A percentile compares a stretch with the other conserved stretches of the same genome.
phyloP scores from a whole-genome alignment of 2,113 vertebrate genomes.

The Hippolais icterina region DNA sequence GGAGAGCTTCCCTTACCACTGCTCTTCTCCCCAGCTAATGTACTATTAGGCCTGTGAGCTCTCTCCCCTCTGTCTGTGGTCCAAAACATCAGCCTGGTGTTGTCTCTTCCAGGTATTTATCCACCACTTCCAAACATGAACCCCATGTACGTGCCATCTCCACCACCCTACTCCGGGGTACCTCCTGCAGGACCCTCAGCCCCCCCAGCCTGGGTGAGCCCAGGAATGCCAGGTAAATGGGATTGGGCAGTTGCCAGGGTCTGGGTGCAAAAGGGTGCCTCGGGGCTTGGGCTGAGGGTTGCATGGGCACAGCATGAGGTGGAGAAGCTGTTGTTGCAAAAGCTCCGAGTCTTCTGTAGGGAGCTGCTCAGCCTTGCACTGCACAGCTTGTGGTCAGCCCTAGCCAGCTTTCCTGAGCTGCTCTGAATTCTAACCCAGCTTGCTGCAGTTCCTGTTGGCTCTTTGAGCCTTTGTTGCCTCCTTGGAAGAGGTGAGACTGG shows the following conservation, averaged over 20 bases:
- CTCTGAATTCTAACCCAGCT: background rate
- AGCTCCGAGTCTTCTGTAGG: background rate
- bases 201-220: background rate
- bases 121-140: constrained; percentile 71
- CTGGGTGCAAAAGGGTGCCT: background rate
- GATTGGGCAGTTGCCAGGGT: background rate
- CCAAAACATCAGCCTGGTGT: background rate
- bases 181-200: constrained; percentile 39
- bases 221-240: constrained; percentile 65
- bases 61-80: background rate
- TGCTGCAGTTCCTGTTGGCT: background rate
- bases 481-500: background rate
- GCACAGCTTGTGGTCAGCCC: background rate
- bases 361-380: background rate
- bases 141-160: constrained; percentile 79
- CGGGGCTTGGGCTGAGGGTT: background rate
- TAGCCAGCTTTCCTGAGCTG: background rate
- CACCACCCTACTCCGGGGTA: constrained; percentile 82
- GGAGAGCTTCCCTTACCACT: background rate
- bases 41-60: background rate
- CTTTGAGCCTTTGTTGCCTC: background rate
- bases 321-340: background rate
- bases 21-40: background rate
- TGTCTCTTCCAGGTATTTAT: constrained; percentile 76
- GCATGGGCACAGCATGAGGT: fast-evolving